These are phyloP conservation scores for Coremacera marginata DNA, from an alignment of 2,888 invertebrate genomes.

Conservation along the genomic window DNA sequence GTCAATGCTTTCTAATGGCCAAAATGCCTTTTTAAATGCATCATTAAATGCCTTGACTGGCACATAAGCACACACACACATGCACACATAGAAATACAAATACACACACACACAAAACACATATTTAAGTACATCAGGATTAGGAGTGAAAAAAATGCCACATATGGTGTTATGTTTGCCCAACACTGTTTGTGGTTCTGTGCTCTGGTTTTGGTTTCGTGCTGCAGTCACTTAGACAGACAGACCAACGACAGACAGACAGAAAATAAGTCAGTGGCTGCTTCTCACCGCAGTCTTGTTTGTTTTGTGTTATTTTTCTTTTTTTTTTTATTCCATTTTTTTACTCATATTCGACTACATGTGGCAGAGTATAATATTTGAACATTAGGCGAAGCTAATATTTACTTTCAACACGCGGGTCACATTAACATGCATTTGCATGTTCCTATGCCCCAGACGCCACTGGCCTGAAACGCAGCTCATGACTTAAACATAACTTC, in stretches of 20 bases:
- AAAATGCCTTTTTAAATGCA: too few relatives aligned
- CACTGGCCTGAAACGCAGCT: neutral
- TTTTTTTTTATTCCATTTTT: neutral
- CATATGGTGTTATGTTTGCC: neutral
- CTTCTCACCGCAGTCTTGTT: neutral
- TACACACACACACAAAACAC: neutral
- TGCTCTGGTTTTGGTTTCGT: neutral
- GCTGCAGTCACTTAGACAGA: too few relatives aligned
- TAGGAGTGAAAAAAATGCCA: too few relatives aligned
- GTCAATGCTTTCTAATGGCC: too few relatives aligned
- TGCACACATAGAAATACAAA: neutral
- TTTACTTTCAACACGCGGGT: neutral
- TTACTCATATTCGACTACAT: neutral
- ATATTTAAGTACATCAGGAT: neutral
- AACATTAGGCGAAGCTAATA: neutral
- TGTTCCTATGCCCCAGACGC: neutral
- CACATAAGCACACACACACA: slow-evolving; percentile 24
- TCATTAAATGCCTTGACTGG: neutral
- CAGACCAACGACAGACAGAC: neutral
- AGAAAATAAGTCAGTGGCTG: slow-evolving; percentile 2
- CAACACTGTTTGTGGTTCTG: neutral
- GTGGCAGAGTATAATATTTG: neutral
- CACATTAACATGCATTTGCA: neutral
- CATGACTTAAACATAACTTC: too few relatives aligned
- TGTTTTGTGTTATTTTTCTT: neutral